Percentiles rank a stretch among this genome's conserved stretches.
These are phyloP conservation scores for Channa argus DNA, from an alignment of 2,113 vertebrate genomes.

Conservation along the genomic window DNA sequence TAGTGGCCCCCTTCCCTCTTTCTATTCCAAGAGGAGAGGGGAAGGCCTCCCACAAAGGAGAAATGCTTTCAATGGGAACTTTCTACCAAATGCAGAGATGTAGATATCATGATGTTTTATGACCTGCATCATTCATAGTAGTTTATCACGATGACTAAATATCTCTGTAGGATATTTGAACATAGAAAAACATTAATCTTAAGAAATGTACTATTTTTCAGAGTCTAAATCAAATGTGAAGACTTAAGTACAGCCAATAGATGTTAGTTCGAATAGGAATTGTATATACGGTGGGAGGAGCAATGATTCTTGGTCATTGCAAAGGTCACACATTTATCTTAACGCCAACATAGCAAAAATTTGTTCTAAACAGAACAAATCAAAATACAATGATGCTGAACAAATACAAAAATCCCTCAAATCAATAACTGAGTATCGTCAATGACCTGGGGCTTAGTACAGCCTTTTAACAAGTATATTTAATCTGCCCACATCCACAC, in stretches of 20 bases:
- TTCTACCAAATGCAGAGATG: not conserved
- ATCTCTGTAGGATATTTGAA: not conserved
- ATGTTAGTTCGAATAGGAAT: not conserved
- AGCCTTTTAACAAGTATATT: conserved; percentile 68
- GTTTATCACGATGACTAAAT: not conserved
- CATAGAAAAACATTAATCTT: not conserved
- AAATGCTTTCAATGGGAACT: conserved; percentile 17
- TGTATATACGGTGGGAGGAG: not conserved
- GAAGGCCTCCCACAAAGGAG: conserved; percentile 29
- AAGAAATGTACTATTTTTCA: not conserved
- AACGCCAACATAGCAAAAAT: not conserved
- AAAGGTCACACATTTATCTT: not conserved
- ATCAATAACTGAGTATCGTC: conserved; percentile 61
- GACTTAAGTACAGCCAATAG: not conserved
- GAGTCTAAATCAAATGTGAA: not conserved
- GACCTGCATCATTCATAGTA: not conserved
- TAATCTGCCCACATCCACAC: conserved; percentile 66
- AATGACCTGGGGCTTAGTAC: conserved; percentile 50
- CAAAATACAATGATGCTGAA: not conserved
- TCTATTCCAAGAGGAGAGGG: conserved; percentile 43
- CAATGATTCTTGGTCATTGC: not conserved
- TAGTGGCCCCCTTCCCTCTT: conserved; percentile 51
- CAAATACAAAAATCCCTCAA: conserved; percentile 31
- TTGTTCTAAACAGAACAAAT: conserved; percentile 28
- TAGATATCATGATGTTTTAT: not conserved